Percentiles rank a stretch among this genome's conserved stretches.
These are phyloP conservation scores for Megalurothrips usitatus DNA, from an alignment of 2,888 invertebrate species.

Conservation along the genomic window DNA sequence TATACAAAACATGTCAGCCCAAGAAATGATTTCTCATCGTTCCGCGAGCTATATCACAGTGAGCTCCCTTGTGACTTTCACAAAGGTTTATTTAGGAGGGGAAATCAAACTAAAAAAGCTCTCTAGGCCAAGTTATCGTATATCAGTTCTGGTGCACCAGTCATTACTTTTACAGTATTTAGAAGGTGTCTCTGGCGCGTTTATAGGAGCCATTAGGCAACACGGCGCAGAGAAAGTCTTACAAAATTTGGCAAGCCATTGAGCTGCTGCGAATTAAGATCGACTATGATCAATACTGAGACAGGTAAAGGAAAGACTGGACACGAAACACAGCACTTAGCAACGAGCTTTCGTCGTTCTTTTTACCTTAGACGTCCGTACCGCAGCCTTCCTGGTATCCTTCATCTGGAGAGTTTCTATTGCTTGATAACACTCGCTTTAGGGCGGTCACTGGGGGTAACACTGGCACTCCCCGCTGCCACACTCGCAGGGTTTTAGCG, in stretches of 20 bases:
- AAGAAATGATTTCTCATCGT: constrained; percentile 6
- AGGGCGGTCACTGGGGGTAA: constrained; percentile 79
- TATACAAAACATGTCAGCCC: not conserved
- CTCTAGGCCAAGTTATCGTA: constrained; percentile 16
- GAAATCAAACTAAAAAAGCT: constrained; percentile 21
- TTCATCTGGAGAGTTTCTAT: constrained; percentile 82
- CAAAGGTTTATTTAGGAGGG: constrained; percentile 8
- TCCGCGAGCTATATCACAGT: constrained; percentile 19
- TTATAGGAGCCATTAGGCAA: not conserved
- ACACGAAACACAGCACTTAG: constrained; percentile 19
- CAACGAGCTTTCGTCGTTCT: constrained; percentile 13
- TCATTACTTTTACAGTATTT: not conserved
- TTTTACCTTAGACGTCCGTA: constrained; percentile 69
- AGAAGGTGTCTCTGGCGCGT: not conserved
- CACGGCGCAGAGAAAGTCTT: constrained; percentile 1
- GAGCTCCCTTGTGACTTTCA: constrained; percentile 1
- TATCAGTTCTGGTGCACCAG: constrained; percentile 14
- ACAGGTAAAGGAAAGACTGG: constrained; percentile 21
- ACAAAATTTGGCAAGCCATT: constrained; percentile 21
- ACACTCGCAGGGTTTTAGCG: constrained; percentile 77
- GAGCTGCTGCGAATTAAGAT: not conserved
- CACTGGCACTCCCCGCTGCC: constrained; percentile 83
- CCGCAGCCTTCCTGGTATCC: constrained; percentile 91
- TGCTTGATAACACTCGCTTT: constrained; percentile 76
- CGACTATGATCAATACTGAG: constrained; percentile 5